Conservation (phyloP, 2,797 vertebrate species). For the Amblyraja radiata region DNA sequence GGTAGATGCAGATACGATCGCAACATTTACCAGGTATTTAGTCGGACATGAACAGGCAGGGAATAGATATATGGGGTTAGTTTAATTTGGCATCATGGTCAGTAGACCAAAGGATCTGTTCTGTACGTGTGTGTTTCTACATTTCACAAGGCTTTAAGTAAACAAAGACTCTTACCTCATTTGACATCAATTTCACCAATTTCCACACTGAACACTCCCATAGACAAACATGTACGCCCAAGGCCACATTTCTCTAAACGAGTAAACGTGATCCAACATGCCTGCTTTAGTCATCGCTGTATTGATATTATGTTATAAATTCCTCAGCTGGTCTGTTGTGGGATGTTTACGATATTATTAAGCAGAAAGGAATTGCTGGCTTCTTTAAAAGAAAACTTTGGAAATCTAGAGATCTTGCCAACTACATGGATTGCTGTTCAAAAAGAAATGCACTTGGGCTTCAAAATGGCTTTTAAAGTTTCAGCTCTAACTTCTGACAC, state of each 20-base stretch:
- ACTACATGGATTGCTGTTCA: not conserved
- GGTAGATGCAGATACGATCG: too few species aligned
- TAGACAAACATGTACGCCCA: not conserved
- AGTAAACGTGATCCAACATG: conserved; percentile 6
- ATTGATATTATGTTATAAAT: conserved; percentile 30
- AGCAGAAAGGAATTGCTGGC: conserved; percentile 15
- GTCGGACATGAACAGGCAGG: too few species aligned
- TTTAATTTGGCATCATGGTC: too few species aligned
- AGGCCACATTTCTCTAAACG: conserved; percentile 2
- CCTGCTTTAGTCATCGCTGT: not conserved
- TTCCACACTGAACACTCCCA: not conserved
- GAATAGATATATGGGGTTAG: too few species aligned
- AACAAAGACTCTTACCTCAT: conserved; percentile 6
- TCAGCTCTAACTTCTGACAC: conserved; percentile 19
- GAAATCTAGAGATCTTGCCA: conserved; percentile 19
- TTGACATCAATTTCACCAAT: not conserved
- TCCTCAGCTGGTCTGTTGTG: conserved; percentile 1
- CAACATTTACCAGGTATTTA: too few species aligned
- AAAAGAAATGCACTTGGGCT: not conserved
- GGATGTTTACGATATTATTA: not conserved
- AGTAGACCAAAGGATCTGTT: too few species aligned
- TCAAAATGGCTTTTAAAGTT: conserved; percentile 29
- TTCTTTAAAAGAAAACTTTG: not conserved
- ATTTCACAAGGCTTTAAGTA: not conserved
- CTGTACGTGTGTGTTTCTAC: too few species aligned